phyloP scores from a whole-genome alignment of 2,113 vertebrate species.

The Diphyllodes magnificus region DNA sequence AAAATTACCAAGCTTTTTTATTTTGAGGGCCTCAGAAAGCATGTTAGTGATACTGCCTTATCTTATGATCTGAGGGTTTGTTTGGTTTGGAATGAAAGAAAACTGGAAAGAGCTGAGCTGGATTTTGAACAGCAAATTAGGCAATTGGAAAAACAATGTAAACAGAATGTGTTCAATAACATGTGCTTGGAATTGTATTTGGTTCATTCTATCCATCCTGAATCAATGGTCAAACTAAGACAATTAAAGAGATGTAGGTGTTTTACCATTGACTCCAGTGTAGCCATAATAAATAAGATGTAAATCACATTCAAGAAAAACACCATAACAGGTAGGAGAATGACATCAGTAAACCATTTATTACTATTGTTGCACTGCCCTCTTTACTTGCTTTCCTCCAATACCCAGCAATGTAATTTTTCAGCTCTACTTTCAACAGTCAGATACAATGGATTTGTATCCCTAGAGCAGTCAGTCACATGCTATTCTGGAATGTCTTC shows the following conservation, averaged over 20 bases:
- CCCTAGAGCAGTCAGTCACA: not conserved
- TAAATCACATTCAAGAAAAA: not conserved
- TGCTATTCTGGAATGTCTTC: not conserved
- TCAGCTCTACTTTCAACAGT: not conserved
- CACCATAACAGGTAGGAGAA: not conserved
- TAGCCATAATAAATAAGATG: not conserved
- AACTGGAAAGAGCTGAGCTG: conserved; percentile 33
- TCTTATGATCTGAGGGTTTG: conserved; percentile 20
- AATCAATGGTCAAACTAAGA: not conserved
- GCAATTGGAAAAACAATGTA: conserved; percentile 28
- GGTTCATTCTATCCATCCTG: not conserved
- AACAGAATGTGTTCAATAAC: conserved; percentile 3
- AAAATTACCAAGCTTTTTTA: conserved; percentile 39
- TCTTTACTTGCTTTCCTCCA: not conserved
- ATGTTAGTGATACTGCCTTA: not conserved
- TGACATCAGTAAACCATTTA: not conserved
- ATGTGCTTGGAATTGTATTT: not conserved
- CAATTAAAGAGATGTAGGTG: not conserved
- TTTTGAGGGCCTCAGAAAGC: conserved; percentile 22
- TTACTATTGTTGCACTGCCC: not conserved
- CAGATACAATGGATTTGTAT: not conserved
- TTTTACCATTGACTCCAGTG: not conserved
- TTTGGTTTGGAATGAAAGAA: conserved; percentile 46
- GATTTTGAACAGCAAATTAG: conserved; percentile 55
- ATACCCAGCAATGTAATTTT: not conserved